phyloP scores from a whole-genome alignment of 2,888 invertebrate species.

The Drosophila lacicola region DNA sequence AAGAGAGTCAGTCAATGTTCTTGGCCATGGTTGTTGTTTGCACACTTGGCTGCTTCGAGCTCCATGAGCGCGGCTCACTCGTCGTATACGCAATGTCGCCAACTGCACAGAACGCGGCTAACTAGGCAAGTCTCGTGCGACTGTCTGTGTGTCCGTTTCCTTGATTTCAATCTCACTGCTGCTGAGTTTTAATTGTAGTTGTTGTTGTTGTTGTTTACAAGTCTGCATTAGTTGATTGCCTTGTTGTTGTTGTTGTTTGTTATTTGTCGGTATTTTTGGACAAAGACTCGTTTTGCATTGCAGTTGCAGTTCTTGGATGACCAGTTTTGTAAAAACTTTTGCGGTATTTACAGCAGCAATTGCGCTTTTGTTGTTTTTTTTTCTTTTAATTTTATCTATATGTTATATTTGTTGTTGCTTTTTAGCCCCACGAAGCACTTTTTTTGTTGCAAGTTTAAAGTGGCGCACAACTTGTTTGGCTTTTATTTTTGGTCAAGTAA shows the following conservation, averaged over 20 bases:
- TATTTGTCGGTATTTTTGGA: slow-evolving; percentile 50
- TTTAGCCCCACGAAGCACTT: not conserved
- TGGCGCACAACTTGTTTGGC: slow-evolving; percentile 49
- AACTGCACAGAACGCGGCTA: slow-evolving; percentile 53
- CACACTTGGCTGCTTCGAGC: slow-evolving; percentile 66
- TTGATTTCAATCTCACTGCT: slow-evolving; percentile 68
- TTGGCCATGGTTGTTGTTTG: slow-evolving; percentile 77
- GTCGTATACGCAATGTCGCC: slow-evolving; percentile 77
- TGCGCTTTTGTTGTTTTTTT: slow-evolving; percentile 20
- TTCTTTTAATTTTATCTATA: slow-evolving; percentile 29
- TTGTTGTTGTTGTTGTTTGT: slow-evolving; percentile 1
- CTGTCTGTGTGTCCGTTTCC: slow-evolving; percentile 60
- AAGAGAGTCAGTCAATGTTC: slow-evolving; percentile 58
- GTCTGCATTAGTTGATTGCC: too few species aligned
- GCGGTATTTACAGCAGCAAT: slow-evolving; percentile 60
- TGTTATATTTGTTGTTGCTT: slow-evolving; percentile 20
- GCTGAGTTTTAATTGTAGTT: slow-evolving; percentile 19
- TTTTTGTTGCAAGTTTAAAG: slow-evolving; percentile 28
- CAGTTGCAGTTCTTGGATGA: slow-evolving; percentile 75
- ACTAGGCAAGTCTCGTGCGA: slow-evolving; percentile 42
- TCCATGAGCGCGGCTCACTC: slow-evolving; percentile 45
- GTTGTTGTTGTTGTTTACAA: slow-evolving; percentile 28
- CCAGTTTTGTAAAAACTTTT: slow-evolving; percentile 62
- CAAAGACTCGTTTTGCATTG: slow-evolving; percentile 62
- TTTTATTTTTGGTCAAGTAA: slow-evolving; percentile 52